Base-by-base conservation (phyloP, 1,140 invertebrate species). In the Oedothorax gibbosus region DNA sequence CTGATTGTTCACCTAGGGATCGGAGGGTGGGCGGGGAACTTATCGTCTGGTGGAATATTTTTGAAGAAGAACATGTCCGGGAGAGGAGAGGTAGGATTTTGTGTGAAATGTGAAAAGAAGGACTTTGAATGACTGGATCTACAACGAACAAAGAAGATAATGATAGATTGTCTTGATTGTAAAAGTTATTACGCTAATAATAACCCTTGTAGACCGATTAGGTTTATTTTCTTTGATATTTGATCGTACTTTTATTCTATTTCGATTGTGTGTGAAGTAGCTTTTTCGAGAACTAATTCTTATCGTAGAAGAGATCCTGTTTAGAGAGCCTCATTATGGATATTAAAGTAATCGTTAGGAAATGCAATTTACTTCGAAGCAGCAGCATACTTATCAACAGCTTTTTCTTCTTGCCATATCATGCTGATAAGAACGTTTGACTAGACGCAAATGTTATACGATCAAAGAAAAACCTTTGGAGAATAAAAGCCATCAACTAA, bases 381-480 rank as follows among this genome's bases (percentile, higher is more conserved):
- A 64, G 56, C 57, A 56, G 15, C 20, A 60, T 50, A 50, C 49
- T 51, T 64, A 49, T 71, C 66, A 66, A 50, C 14, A 54, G 54
- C 57, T 75, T 51, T 65, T 76, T 76, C 18, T 76, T 84, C 57
- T 75, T 84, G 51, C 80, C 80, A 82, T 84, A 84, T 84, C 81
- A 84, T 84, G 81, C 81, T 84, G 71, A 84, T 84, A 75, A 75
- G 81, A 84, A 84, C 81, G 81, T 75, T 84, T 82, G 68, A 82
- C 15, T 82, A 50, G 11, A 50, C 60, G 35, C 49, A 21, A 66
- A 66, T 77, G 53, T 21, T 66, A 66, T 51, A 12, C 21, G 49
- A 75, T 60, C 72, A 20, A 71, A 71, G 57, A 71, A 53, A 51
- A 9, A 51, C 9, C 8, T 71, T 18, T 54, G 69, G 20, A 71